Base-by-base conservation (phyloP, 2,113 vertebrate genomes). In the Aphyosemion australe region DNA sequence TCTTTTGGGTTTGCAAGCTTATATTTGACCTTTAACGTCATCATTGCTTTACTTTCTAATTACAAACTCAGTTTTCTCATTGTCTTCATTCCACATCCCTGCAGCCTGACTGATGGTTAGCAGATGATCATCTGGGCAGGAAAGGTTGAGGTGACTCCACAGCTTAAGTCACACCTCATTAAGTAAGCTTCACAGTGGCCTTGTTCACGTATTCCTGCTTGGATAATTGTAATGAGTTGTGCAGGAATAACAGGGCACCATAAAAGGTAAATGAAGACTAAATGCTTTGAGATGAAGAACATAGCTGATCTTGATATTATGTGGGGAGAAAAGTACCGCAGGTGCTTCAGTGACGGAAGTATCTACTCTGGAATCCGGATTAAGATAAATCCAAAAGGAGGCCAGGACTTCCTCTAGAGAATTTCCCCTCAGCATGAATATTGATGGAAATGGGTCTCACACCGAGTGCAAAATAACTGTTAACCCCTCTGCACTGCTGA, bases 131-230 rank as follows among this genome's bases (percentile, higher is more conserved):
- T 82, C 53, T 65, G 66, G 80, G 84, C 82, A 82, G 71, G 74
- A 83, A 88, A 89, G 86, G 86, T 84, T 84, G 72, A 74, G 79
- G 74, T 86, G 80, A 86, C 74, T 89, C 72, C 47, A 59, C 52
- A 61, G 46, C 60, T 66, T 66, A 59, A 79, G 73, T 75, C 79
- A 79, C 64, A 34, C 69, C 80, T 84, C 82, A 87, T 90, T 87
- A 88, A 69, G 9, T 10, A 37, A 65, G 71, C 57, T 62, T 53
- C 51, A 52, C 60, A 49, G 45, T 62, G 65, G 80, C 80, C 76
- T 63, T 72, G 55, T 72, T 61, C 58, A 58, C 47, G 4, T 34
- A 68, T 82, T 63, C 80, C 73, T 74, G 19, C 18, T 39, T 19
- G 55, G 63, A 53, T 58, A 62, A 31, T 71, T 82, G 76, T 81